phyloP scores from a whole-genome alignment of 2,888 invertebrate genomes.

The Esperia sulphurella region DNA sequence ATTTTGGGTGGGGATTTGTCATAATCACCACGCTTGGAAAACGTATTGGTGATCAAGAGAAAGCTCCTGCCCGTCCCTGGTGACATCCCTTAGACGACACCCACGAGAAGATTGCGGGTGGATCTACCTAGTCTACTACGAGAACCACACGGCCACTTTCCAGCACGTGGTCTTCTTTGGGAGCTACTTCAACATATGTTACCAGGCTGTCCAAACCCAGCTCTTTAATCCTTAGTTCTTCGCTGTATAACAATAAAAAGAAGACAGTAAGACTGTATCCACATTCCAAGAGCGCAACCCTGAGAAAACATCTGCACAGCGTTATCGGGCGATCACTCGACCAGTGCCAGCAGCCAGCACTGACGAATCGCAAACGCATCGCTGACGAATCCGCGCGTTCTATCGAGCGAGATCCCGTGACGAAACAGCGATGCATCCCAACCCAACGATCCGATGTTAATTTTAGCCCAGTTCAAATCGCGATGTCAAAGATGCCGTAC shows the following conservation, averaged over 20 bases:
- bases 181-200: too few relatives aligned
- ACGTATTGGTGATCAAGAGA: too few relatives aligned
- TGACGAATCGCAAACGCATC: constrained; percentile 23
- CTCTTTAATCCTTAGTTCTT: too few relatives aligned
- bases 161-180: too few relatives aligned
- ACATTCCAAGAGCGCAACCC: constrained; percentile 20
- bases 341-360: constrained; percentile 11
- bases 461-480: constrained; percentile 73
- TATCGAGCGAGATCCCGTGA: constrained; percentile 6
- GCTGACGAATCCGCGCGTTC: constrained; percentile 15
- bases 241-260: background rate
- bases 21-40: too few relatives aligned
- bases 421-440: constrained; percentile 2
- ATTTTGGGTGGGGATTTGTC: too few relatives aligned
- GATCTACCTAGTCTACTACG: too few relatives aligned
- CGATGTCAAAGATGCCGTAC: constrained; percentile 61
- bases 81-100: too few relatives aligned
- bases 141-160: too few relatives aligned
- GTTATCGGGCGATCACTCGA: constrained; percentile 42
- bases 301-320: constrained; percentile 43
- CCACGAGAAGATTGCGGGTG: too few relatives aligned
- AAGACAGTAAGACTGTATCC: background rate
- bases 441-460: constrained; percentile 38
- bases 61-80: too few relatives aligned
- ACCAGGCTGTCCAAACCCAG: too few relatives aligned